phyloP scores from a whole-genome alignment of 2,113 vertebrate genomes.

The Alces alces region DNA sequence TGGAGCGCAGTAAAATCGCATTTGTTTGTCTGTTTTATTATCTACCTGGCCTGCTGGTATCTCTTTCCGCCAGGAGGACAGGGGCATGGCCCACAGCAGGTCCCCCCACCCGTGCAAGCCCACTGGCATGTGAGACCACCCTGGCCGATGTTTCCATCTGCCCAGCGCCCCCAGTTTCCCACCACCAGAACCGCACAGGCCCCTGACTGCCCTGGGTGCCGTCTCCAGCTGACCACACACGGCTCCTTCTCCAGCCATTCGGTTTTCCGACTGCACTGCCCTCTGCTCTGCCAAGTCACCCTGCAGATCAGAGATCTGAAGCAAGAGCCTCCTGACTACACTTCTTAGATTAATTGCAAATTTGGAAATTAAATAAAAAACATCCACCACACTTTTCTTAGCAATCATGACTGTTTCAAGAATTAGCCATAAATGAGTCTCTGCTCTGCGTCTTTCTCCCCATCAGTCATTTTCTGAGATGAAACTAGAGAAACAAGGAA shows the following conservation, averaged over 20 bases:
- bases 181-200: fast-evolving
- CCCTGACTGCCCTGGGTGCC: fast-evolving
- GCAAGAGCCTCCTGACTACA: fast-evolving
- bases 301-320: too few relatives aligned
- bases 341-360: not conserved
- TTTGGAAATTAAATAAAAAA: not conserved
- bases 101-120: not conserved
- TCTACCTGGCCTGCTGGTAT: not conserved
- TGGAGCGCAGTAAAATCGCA: fast-evolving
- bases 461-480: conserved; percentile 9
- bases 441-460: not conserved
- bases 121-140: too few relatives aligned
- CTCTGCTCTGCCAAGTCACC: fast-evolving
- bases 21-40: not conserved
- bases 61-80: not conserved
- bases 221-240: fast-evolving
- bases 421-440: not conserved
- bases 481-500: conserved; percentile 29
- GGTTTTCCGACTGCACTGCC: fast-evolving
- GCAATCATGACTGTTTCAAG: not conserved
- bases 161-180: fast-evolving
- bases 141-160: fast-evolving
- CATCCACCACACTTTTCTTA: not conserved
- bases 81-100: fast-evolving
- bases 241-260: fast-evolving